A percentile compares a stretch with the other conserved stretches of the same genome.
phyloP scores from a whole-genome alignment of 1,140 invertebrate species.

The Papilio polyxenes region DNA sequence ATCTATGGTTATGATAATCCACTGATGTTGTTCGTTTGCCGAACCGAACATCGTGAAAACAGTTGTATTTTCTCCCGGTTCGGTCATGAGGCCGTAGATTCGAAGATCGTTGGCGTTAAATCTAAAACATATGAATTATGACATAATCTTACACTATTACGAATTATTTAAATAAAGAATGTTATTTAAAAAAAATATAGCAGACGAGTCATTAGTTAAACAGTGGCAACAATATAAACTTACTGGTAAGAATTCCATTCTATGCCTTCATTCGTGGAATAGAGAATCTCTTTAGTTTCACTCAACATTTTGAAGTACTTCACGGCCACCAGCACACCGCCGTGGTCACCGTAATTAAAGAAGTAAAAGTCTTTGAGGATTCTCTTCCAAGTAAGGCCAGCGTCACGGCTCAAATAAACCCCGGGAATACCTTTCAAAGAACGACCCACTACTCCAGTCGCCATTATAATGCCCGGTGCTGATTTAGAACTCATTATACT shows the following conservation, averaged over 20 bases:
- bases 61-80: conserved; percentile 95
- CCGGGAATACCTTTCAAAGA: conserved; percentile 90
- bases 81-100: conserved; percentile 94
- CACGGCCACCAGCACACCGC: conserved; percentile 92
- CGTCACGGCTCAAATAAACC: conserved; percentile 91
- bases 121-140: conserved; percentile 49
- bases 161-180: conserved; percentile 19
- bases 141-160: neutral
- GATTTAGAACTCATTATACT: conserved; percentile 94
- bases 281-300: conserved; percentile 88
- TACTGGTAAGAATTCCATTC: conserved; percentile 86
- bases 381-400: conserved; percentile 91
- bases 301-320: conserved; percentile 88
- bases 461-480: conserved; percentile 93
- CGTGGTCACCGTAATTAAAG: conserved; percentile 95
- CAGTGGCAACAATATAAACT: conserved; percentile 48
- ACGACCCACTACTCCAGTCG: conserved; percentile 89
- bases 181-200: too few relatives aligned
- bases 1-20: conserved; percentile 93
- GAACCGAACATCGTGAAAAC: conserved; percentile 96
- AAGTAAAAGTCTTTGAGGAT: conserved; percentile 92
- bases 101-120: conserved; percentile 87
- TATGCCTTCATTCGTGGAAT: conserved; percentile 93
- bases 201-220: neutral
- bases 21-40: conserved; percentile 87